Evolutionary conservation across 30 jellyfish, hydroid and myxozoan genomes (phyloP).

Genomic region (Sanderia malayensis): DNA sequence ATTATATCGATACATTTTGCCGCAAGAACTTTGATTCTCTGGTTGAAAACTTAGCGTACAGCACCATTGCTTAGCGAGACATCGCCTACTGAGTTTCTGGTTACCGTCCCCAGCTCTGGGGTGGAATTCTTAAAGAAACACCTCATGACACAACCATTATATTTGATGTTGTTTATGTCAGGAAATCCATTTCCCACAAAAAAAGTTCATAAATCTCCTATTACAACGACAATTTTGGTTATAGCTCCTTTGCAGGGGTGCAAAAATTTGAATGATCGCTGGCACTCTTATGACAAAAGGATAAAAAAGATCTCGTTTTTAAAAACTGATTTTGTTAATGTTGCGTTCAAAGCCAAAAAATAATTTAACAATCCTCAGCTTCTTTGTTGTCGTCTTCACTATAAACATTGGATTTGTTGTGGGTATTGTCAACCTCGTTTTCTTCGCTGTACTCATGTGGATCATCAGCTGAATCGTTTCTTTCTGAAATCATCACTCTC

Average conservation of each 20-base stretch:
- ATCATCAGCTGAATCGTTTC: slow-evolving; percentile 9
- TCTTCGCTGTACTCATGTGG: slow-evolving; percentile 2
- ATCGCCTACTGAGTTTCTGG: no score
- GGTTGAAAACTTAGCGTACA: no score
- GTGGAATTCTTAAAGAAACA: no score
- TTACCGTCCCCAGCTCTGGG: no score
- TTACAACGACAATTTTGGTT: slow-evolving; percentile 3
- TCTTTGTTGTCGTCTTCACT: slow-evolving; percentile 18
- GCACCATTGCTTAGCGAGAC: no score
- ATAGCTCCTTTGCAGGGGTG: slow-evolving; percentile 20
- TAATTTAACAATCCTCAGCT: slow-evolving; percentile 19
- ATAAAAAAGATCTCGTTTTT: no score
- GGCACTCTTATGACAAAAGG: background rate
- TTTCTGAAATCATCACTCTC: slow-evolving; percentile 9
- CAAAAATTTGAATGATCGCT: background rate
- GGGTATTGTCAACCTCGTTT: slow-evolving; percentile 3
- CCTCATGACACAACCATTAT: no score
- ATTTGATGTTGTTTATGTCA: slow-evolving; percentile 11
- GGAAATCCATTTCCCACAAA: slow-evolving; percentile 29
- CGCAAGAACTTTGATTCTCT: no score
- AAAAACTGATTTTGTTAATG: no score
- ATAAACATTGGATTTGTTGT: background rate
- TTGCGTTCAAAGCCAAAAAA: background rate
- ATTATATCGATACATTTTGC: no score
- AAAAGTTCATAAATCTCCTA: background rate